Base-by-base conservation (phyloP, 2,797 vertebrate species). In the Typhlichthys subterraneus region DNA sequence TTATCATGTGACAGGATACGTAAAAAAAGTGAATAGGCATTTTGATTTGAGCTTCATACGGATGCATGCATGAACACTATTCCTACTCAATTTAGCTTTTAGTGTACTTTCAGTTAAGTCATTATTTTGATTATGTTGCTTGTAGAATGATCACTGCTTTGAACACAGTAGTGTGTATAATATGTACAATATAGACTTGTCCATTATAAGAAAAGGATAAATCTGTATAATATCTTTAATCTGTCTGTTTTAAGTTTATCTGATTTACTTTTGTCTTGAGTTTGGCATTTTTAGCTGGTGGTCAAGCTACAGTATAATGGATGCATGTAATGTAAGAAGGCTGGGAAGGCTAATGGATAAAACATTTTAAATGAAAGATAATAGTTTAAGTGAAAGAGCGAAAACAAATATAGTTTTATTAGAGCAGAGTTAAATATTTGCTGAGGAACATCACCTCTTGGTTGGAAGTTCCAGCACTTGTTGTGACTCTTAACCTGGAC, bases 91-190 rank as follows among this genome's bases (percentile, higher is more conserved):
- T 47, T 80, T 73, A 7, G 46, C 71, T 84, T 80, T 81, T 58
- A 86, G 70, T 46, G 54, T 55, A 53, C 74, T 72, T 81, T 68
- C 64, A 61, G 58, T 69, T 80, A 63, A 49, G 31, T 65, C 33
- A 33, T 48, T 57, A 2, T 49, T 77, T 59, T 69, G 61, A 65
- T 81, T 75, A 73, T 74, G 67, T 85, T 74, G 75, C 70, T 80
- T 80, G 60, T 79, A 81, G 77, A 64, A 73, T 79, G 77, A 55
- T 80, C 76, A 73, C 65, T 71, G 31, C 80, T 90, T 87, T 73
- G 65, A 86, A 85, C 73, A 86, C 73, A 80, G 70, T 67, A 70
- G 69, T 85, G 79, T 90, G 85, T 88, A 78, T 81, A 83, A 84
- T 57, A 72, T 79, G 72, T 86, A 71, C 59, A 59, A 70, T 76